Evolutionary conservation across 2,888 invertebrate species (phyloP), one percentile per base, ranked within the genome.

Genomic region (Leucophenga maculata): DNA sequence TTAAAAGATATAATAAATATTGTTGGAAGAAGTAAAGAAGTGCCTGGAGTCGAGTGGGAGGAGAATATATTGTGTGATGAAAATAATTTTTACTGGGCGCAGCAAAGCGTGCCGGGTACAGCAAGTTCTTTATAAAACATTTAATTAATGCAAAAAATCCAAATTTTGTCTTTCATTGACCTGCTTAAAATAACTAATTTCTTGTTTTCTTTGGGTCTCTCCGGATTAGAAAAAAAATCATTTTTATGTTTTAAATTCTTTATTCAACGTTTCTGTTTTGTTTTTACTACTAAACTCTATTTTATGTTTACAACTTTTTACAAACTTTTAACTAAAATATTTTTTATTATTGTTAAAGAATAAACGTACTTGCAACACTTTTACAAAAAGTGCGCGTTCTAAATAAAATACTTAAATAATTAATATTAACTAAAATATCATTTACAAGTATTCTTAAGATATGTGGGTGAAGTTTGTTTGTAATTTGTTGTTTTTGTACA

Each of bases 381-480:
- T 76, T 73, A 76, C 75, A 76, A 76, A 75, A 76, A 74, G 74
- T 73, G 74, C 64, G 46, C 22, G 54, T 48, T 1, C 57, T 64
- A 67, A 64, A 66, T 62, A 68, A 66, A 46, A 54, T 68, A 32
- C 69, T 55, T 71, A 71, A 64, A 64, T 64, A 64, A 64, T 44
- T 55, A 67, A 65, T 65, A 65, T 18, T 54, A 65, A 18, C 22
- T 71, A 54, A 70, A 70, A 59, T 39, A 66, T 16, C 46, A 65
- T 60, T 64, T 52, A 64, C 55, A 26, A 69, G 32, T 69, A 32
- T 32, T 26, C 20, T 65, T 68, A 69, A 55, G 46, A 70, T 26
- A 26, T 4, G 2, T 26, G 4, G 26, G 2, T 26, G 48, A 69
- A 68, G 64, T 71, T 69, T 64, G 68, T 44, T 69, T 60, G 26